Evolutionary conservation across 2,888 invertebrate species (phyloP).

Genomic region (Acleris emargana): DNA sequence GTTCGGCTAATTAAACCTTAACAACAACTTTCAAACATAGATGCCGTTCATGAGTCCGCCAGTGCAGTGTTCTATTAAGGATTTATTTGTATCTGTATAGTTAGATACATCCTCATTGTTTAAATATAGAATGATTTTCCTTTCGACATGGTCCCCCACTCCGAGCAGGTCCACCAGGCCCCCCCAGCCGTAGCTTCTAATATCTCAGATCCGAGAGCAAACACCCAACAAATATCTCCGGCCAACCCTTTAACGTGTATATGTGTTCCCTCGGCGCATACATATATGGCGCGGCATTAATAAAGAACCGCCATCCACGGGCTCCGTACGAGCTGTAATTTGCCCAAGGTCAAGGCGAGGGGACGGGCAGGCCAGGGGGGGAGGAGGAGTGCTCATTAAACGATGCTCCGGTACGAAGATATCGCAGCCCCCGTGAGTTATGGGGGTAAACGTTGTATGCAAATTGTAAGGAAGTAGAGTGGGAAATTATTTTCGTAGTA

Average conservation of each 20-base stretch:
- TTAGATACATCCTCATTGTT: too few relatives aligned
- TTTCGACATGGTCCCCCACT: not conserved
- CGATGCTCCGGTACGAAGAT: slow-evolving; percentile 14
- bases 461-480: slow-evolving; percentile 22
- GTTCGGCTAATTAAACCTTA: too few relatives aligned
- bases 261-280: not conserved
- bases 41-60: too few relatives aligned
- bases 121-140: too few relatives aligned
- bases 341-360: slow-evolving; percentile 33
- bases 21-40: too few relatives aligned
- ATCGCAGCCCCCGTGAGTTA: slow-evolving; percentile 11
- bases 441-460: slow-evolving; percentile 20
- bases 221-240: slow-evolving; percentile 11
- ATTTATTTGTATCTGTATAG: too few relatives aligned
- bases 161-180: not conserved
- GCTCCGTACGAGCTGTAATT: slow-evolving; percentile 15
- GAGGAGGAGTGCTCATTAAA: slow-evolving; percentile 15
- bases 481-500: slow-evolving; percentile 13
- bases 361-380: slow-evolving; percentile 1
- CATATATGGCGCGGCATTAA: slow-evolving; percentile 4
- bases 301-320: slow-evolving; percentile 21
- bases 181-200: not conserved
- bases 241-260: slow-evolving; percentile 7
- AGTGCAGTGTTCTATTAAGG: too few relatives aligned
- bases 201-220: slow-evolving; percentile 7